Base-by-base conservation (phyloP, 1,140 invertebrate species). In the Tachypleus tridentatus region DNA sequence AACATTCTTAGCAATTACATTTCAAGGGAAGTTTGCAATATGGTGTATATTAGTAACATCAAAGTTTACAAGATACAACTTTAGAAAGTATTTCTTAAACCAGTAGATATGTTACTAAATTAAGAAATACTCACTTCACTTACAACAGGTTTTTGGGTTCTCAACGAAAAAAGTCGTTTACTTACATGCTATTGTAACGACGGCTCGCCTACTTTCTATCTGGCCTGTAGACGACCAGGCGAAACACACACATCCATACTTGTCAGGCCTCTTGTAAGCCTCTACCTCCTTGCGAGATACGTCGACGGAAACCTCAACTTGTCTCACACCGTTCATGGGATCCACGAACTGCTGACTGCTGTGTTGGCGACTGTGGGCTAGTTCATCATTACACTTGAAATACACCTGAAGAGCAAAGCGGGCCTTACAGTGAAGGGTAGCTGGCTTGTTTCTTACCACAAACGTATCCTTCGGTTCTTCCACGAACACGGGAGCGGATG, bases 261-360 rank as follows among this genome's bases (percentile, higher is more conserved):
- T 86, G 60, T 91, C 87, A 68, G 86, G 85, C 58, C 88, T 87
- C 72, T 91, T 92, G 76, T 88, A 93, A 73, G 93, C 91, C 70
- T 94, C 91, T 65, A 95, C 88, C 70, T 91, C 86, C 74, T 93
- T 87, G 58, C 89, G 83, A n/a, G 88, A 90, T 58, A 95, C 84
- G 74, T 93, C 90, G 64, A 90, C 82, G 68, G 90, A 88, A 10
- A 87, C 86, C 73, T 93, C 89, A 66, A 92, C 83, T 68, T 91
- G 87, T 70, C 89, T 82, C 4, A 89, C 85, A 5, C 89, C 89
- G 5, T 85, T 89, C 70, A 89, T 86, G 4, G 90, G 90, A 74
- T 95, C 89, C 57, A 91, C 88, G 62, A 85, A 83, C 61, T 84
- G 81, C 66, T 80, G 78, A 62, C 81, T 80, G 67, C 80, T 76